Base-by-base conservation (phyloP, 2,113 vertebrate species). In the Oryzias javanicus region DNA sequence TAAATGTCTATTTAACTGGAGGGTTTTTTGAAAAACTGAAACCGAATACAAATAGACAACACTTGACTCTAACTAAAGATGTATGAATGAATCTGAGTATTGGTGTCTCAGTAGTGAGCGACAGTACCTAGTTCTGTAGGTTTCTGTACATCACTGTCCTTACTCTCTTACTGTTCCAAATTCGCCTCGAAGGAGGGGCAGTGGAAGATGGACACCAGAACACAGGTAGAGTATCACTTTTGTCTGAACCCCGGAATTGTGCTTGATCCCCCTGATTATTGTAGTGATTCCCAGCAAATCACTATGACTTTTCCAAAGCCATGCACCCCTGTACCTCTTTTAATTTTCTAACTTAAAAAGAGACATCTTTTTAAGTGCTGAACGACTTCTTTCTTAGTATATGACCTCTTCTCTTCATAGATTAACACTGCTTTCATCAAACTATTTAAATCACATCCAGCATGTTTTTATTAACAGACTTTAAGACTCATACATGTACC, bases 191-290 rank as follows among this genome's bases (percentile, higher is more conserved):
- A 97, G 96, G 93, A 94, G 88, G 91, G 91, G 92, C 94, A 89
- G 90, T 93, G 89, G 92, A 94, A 91, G 94, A 97, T 83, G 93
- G 93, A 86, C 93, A 89, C 86, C 94, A 93, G 82, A 92, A 94
- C 67, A 88, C 94, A 98, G 96, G 96, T 98, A 98, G 89, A 91
- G 93, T 94, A 92, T 88, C 52, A 67, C 63, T 71, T 87, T 89
- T 85, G 63, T 74, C 70, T 87, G 82, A 70, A 78, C 74, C 76
- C 63, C 61, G 60, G 78, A 83, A 54, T 66, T 70, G 47, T 60
- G 65, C 72, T 68, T 70, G 63, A 75, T 55, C 47, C 63, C 47
- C 74, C 63, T 67, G 54, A 78, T 35, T 57, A 62, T 64, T 49
- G 54, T 48, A 55, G 47, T 72, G 27, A 66, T 72, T 61, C 56